phyloP scores from a whole-genome alignment of 2,113 vertebrate genomes.

The Dromas ardeola region DNA sequence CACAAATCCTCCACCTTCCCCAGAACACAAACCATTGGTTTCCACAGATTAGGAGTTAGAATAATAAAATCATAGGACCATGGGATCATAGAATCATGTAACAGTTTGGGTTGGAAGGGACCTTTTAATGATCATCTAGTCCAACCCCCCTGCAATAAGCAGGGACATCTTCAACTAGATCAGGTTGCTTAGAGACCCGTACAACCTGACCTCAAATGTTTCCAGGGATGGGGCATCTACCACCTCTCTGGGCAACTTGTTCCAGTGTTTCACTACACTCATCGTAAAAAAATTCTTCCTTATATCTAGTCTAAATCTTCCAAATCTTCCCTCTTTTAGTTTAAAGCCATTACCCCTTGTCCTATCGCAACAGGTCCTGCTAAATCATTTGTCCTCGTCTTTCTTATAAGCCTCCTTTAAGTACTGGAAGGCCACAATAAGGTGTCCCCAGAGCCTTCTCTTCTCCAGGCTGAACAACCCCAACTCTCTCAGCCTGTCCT shows the following conservation, averaged over 20 bases:
- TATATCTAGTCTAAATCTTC: not conserved
- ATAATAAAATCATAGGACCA: not conserved
- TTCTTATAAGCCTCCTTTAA: not conserved
- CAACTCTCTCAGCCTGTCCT: not conserved
- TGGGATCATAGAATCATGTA: no score
- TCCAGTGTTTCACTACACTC: not conserved
- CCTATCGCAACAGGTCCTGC: not conserved
- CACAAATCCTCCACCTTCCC: not conserved
- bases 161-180: not conserved
- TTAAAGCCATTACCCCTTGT: not conserved
- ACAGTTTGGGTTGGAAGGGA: not conserved
- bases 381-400: not conserved
- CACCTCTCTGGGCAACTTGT: not conserved
- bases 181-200: not conserved
- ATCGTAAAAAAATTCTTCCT: not conserved
- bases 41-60: not conserved
- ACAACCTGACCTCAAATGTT: not conserved
- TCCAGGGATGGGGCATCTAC: not conserved
- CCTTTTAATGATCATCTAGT: not conserved
- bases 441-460: not conserved
- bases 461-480: not conserved
- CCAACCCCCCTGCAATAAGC: not conserved
- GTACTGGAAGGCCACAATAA: not conserved
- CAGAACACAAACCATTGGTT: not conserved
- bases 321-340: not conserved